Conservation (phyloP, 2,797 vertebrate species). For the Sparidentex hasta region DNA sequence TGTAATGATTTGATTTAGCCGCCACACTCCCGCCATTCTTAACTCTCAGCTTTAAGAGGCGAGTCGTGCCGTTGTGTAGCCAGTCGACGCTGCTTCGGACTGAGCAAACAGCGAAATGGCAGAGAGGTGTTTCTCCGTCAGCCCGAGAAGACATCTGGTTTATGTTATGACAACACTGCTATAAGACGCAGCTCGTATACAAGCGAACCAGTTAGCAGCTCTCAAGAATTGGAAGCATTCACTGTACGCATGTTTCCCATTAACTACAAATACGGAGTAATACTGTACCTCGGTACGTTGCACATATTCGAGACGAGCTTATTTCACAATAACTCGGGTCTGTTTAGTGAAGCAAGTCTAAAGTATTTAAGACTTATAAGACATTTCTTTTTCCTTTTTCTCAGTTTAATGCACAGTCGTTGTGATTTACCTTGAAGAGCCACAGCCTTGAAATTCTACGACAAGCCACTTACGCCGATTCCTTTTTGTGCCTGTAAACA, state of each 20-base stretch:
- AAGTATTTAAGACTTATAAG: no score
- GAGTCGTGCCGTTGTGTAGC: slow-evolving; percentile 24
- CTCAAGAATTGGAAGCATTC: slow-evolving; percentile 60
- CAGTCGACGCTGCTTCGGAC: slow-evolving; percentile 7
- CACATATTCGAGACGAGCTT: slow-evolving; percentile 41
- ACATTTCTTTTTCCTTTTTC: slow-evolving; percentile 1
- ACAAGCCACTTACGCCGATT: not conserved
- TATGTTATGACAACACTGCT: slow-evolving; percentile 72
- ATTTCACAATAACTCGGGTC: slow-evolving; percentile 28
- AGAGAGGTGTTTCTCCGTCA: slow-evolving; percentile 62
- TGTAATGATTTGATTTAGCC: slow-evolving; percentile 58
- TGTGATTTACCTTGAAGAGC: not conserved
- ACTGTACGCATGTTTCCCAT: slow-evolving; percentile 67
- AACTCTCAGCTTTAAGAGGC: slow-evolving; percentile 22
- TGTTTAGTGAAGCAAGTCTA: slow-evolving; percentile 26
- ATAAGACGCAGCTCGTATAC: slow-evolving; percentile 64
- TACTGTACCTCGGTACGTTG: slow-evolving; percentile 34
- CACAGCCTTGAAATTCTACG: not conserved
- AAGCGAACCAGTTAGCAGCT: slow-evolving; percentile 64
- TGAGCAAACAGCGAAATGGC: slow-evolving; percentile 17
- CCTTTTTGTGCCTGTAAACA: not conserved
- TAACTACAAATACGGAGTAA: slow-evolving; percentile 43
- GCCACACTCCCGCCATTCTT: slow-evolving; percentile 3
- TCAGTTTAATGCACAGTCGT: not conserved
- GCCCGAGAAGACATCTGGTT: slow-evolving; percentile 73